Evolutionary conservation across 2,113 vertebrate species (phyloP).

Genomic region (Corynorhinus townsendii): DNA sequence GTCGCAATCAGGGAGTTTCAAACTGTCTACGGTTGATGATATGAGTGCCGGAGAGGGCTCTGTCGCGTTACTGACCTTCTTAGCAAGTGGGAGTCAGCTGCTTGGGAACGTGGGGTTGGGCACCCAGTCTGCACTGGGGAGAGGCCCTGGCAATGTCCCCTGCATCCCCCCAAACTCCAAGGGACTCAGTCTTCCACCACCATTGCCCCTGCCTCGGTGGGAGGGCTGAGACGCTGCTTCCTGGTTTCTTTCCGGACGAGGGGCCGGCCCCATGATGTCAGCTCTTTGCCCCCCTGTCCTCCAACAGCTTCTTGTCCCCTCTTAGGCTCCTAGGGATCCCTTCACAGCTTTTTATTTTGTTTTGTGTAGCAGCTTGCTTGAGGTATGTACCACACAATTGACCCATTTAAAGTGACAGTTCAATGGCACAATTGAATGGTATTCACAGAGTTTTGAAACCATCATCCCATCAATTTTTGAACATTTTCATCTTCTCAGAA

Average conservation of each 20-base stretch:
- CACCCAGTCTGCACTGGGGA: conserved; percentile 61
- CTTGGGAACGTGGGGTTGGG: conserved; percentile 39
- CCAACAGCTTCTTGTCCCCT: neutral
- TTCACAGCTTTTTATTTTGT: neutral
- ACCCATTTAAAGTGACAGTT: neutral
- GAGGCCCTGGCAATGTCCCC: conserved; percentile 1
- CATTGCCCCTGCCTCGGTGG: neutral
- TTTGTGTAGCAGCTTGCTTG: neutral
- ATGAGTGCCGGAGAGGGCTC: conserved; percentile 64
- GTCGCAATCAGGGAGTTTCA: conserved; percentile 73
- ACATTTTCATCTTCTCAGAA: neutral
- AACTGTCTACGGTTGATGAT: conserved; percentile 59
- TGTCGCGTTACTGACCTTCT: neutral
- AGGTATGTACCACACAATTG: neutral
- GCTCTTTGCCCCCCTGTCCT: neutral
- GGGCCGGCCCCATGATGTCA: neutral
- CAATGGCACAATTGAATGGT: neutral
- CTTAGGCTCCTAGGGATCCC: neutral
- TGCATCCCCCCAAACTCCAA: neutral
- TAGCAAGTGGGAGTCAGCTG: conserved; percentile 67
- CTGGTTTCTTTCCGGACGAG: neutral
- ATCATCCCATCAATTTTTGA: neutral
- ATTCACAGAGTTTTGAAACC: neutral
- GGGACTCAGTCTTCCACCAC: neutral
- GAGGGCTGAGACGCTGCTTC: neutral